These are phyloP conservation scores for Tragelaphus strepsiceros DNA, from an alignment of 2,113 vertebrate species.

Conservation along the genomic window DNA sequence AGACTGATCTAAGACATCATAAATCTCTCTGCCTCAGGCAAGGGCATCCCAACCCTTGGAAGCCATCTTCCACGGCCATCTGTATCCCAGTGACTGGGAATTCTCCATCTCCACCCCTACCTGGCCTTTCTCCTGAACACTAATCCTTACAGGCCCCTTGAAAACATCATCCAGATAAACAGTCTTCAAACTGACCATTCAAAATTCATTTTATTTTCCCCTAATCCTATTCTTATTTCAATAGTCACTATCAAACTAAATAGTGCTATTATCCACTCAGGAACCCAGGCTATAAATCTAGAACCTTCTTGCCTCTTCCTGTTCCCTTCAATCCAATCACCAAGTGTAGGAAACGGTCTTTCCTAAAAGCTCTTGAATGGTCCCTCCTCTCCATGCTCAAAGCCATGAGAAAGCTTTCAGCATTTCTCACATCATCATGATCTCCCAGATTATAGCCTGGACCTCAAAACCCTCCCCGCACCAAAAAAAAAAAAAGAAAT, in stretches of 20 bases:
- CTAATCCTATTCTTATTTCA: background rate
- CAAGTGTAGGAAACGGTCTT: background rate
- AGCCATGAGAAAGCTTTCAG: background rate
- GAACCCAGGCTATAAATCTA: background rate
- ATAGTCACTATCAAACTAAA: background rate
- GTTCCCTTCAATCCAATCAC: background rate
- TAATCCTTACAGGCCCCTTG: background rate
- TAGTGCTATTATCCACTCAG: background rate
- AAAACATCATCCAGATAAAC: background rate
- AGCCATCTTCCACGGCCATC: background rate
- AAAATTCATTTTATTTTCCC: background rate
- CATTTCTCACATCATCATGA: background rate
- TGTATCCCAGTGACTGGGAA: background rate
- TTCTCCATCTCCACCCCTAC: background rate
- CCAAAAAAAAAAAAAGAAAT: background rate
- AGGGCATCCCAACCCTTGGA: background rate
- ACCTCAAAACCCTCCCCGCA: background rate
- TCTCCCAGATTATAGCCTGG: background rate
- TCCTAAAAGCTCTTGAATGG: background rate
- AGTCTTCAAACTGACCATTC: background rate
- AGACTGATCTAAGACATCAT: background rate
- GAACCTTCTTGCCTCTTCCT: background rate
- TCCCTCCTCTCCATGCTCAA: no score
- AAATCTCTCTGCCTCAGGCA: background rate
- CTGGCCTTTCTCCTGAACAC: background rate